A percentile compares a stretch with the other conserved stretches of the same genome.
Evolutionary conservation across 2,888 invertebrate species (phyloP).

Genomic region (Dicranocentrus wangi): DNA sequence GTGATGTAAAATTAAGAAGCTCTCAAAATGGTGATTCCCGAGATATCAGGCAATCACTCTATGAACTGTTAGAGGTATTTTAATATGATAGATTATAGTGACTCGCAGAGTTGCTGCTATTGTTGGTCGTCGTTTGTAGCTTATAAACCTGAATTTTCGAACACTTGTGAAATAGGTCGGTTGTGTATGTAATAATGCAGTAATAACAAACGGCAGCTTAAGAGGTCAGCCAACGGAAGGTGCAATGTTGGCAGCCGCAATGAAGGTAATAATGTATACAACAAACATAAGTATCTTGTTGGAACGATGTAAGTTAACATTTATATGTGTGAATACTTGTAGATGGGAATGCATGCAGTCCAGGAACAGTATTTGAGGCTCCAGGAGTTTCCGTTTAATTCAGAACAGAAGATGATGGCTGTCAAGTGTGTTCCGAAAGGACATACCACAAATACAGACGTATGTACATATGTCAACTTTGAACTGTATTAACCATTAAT

Average conservation of each 20-base stretch:
- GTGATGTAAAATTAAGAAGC: slow-evolving; percentile 88
- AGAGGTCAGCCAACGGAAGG: slow-evolving; percentile 99
- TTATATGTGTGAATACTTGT: slow-evolving; percentile 71
- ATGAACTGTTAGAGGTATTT: slow-evolving; percentile 89
- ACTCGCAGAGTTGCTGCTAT: too few species aligned
- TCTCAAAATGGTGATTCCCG: slow-evolving; percentile 81
- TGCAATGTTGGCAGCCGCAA: slow-evolving; percentile 91
- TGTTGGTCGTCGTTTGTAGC: too few species aligned
- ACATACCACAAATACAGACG: slow-evolving; percentile 23
- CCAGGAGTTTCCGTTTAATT: slow-evolving; percentile 97
- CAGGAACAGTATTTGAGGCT: slow-evolving; percentile 87
- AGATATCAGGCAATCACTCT: slow-evolving; percentile 84
- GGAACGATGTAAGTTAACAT: slow-evolving; percentile 35
- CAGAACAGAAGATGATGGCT: slow-evolving; percentile 99
- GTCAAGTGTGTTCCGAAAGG: slow-evolving; percentile 86
- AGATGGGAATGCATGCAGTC: slow-evolving; percentile 88
- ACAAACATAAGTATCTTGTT: too few species aligned
- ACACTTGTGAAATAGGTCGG: too few species aligned
- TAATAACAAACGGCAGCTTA: slow-evolving; percentile 87
- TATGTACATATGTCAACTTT: background rate
- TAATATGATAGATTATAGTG: too few species aligned
- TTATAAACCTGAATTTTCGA: too few species aligned
- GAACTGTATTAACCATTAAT: background rate
- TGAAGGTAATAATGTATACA: too few species aligned
- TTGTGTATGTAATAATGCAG: slow-evolving; percentile 95